Percentiles rank a stretch among this genome's conserved stretches.
Evolutionary conservation across 2,888 invertebrate genomes (phyloP).

Genomic region (Trichopoda pennipes): DNA sequence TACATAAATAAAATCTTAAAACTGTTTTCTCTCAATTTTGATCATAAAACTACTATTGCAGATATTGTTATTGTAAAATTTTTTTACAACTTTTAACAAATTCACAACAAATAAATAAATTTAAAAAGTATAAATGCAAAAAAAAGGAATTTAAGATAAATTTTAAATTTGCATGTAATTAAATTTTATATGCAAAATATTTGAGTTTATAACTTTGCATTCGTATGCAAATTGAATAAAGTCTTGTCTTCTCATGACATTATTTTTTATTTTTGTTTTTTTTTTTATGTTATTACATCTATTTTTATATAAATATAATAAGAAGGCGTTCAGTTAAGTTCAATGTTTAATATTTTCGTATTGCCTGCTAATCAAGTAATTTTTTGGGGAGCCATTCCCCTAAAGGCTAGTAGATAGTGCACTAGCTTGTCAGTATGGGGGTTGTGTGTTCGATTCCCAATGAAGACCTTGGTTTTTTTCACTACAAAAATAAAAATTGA

Average conservation of each 20-base stretch:
- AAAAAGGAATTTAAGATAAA: constrained; percentile 10
- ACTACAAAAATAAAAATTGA: too few species aligned
- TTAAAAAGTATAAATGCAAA: constrained; percentile 18
- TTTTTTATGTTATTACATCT: constrained; percentile 8
- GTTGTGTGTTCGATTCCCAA: too few species aligned
- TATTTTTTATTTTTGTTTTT: background rate
- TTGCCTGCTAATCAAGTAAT: too few species aligned
- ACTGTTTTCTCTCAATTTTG: constrained; percentile 1
- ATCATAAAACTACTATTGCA: constrained; percentile 45
- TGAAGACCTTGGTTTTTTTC: too few species aligned
- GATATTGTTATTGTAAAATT: constrained; percentile 29
- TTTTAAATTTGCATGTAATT: constrained; percentile 60
- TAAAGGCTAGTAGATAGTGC: too few species aligned
- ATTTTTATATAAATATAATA: constrained; percentile 35
- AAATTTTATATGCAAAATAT: constrained; percentile 64
- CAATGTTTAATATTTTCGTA: too few species aligned
- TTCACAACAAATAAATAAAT: constrained; percentile 56
- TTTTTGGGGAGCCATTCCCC: too few species aligned
- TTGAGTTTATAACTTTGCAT: constrained; percentile 22
- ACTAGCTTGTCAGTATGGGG: too few species aligned
- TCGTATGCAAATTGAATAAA: constrained; percentile 57
- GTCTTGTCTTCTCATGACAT: constrained; percentile 19
- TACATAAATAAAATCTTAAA: constrained; percentile 49
- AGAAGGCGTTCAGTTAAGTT: background rate
- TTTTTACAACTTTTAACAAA: constrained; percentile 52